Evolutionary conservation across 2,888 invertebrate genomes (phyloP).

Genomic region (Mesodorylaimus sp.): DNA sequence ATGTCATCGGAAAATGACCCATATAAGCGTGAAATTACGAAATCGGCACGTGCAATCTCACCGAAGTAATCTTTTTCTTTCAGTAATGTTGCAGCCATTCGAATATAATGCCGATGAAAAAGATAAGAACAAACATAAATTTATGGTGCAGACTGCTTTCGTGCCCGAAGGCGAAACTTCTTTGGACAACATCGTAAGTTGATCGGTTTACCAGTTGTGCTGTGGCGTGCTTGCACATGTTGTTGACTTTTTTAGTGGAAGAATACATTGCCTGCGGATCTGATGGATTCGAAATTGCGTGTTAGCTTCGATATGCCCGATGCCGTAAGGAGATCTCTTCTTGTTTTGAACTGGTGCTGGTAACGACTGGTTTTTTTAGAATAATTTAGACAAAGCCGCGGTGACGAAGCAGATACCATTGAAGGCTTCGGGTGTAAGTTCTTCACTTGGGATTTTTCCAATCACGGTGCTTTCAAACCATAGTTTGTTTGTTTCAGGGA

Average conservation of each 20-base stretch:
- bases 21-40: too few species aligned
- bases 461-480: too few species aligned
- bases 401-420: too few species aligned
- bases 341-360: too few species aligned
- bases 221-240: not conserved
- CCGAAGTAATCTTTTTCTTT: too few species aligned
- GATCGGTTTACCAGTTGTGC: not conserved
- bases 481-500: too few species aligned
- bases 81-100: conserved; percentile 89
- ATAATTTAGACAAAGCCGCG: too few species aligned
- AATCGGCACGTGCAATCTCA: too few species aligned
- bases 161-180: conserved; percentile 60
- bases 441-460: too few species aligned
- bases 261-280: conserved; percentile 57
- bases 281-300: conserved; percentile 88
- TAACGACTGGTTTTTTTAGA: too few species aligned
- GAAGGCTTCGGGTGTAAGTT: too few species aligned
- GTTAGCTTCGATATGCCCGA: conserved; percentile 63
- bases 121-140: conserved; percentile 87
- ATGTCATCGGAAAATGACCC: too few species aligned
- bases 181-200: conserved; percentile 49
- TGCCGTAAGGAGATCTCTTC: not conserved
- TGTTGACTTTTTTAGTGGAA: conserved; percentile 42
- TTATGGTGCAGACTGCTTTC: conserved; percentile 92
- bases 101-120: conserved; percentile 59